Conservation (phyloP, 2,113 vertebrate species). For the Sialia sialis region DNA sequence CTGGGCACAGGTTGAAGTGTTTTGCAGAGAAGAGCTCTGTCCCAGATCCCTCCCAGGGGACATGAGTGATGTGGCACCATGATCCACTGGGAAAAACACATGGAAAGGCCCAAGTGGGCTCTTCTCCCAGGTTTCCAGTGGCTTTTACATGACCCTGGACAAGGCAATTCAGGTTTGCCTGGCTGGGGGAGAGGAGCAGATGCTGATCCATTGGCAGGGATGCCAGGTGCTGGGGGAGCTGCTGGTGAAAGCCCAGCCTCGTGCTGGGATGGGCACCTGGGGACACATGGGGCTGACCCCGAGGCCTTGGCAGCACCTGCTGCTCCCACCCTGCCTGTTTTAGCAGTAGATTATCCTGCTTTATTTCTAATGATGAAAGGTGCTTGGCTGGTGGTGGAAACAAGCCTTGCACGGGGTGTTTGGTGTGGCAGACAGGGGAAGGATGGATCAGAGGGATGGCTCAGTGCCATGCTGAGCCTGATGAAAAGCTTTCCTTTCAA, state of each 20-base stretch:
- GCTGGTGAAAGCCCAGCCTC: fast-evolving
- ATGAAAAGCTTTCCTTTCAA: neutral
- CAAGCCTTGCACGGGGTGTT: neutral
- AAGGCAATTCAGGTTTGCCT: neutral
- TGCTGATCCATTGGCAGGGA: fast-evolving
- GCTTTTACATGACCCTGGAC: neutral
- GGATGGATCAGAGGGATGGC: neutral
- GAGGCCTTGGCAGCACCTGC: fast-evolving
- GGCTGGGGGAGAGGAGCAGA: neutral
- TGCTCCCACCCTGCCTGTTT: neutral
- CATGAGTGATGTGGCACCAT: neutral
- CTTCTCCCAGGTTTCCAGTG: neutral
- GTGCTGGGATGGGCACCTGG: neutral
- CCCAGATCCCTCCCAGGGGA: fast-evolving
- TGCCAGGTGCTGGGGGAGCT: neutral
- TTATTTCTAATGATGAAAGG: neutral
- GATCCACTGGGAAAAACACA: neutral
- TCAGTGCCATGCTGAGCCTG: neutral
- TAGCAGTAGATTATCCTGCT: fast-evolving
- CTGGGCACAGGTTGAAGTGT: fast-evolving
- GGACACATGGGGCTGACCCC: fast-evolving
- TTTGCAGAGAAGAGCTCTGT: neutral
- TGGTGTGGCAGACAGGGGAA: neutral
- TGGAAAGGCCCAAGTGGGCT: neutral
- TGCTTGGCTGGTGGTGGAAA: neutral